Percentiles rank a stretch among this genome's conserved stretches.
Evolutionary conservation across 2,888 invertebrate genomes (phyloP).

Genomic region (Escarpia spicata): DNA sequence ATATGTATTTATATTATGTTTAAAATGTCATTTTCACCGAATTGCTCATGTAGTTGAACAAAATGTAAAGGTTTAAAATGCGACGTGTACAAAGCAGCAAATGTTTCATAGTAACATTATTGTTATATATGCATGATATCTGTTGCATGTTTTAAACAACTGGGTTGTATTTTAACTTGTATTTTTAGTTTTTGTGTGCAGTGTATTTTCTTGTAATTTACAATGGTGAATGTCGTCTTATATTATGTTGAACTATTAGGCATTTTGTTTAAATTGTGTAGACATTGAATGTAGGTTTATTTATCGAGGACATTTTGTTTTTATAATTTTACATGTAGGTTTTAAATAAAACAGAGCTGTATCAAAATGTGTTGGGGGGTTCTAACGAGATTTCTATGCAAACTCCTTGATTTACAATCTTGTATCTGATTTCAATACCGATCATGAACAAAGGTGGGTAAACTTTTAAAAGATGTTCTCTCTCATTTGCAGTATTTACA

Average conservation of each 20-base stretch:
- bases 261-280: background rate
- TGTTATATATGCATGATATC: background rate
- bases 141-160: background rate
- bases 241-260: background rate
- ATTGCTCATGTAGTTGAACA: background rate
- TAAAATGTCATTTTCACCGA: background rate
- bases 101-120: background rate
- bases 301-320: background rate
- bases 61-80: background rate
- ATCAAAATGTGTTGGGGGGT: background rate
- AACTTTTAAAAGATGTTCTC: background rate
- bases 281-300: background rate
- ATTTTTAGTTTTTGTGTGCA: background rate
- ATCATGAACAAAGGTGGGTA: background rate
- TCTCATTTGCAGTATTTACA: background rate
- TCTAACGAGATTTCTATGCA: background rate
- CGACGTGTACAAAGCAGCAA: background rate
- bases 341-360: background rate
- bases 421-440: background rate
- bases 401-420: background rate
- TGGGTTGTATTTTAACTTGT: background rate
- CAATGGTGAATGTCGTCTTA: background rate
- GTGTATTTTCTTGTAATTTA: background rate
- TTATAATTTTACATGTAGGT: background rate
- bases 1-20: background rate